Evolutionary conservation across 2,888 invertebrate genomes (phyloP), one percentile per base, ranked within the genome.

Genomic region (Imbricaverruca yamaguchii): DNA sequence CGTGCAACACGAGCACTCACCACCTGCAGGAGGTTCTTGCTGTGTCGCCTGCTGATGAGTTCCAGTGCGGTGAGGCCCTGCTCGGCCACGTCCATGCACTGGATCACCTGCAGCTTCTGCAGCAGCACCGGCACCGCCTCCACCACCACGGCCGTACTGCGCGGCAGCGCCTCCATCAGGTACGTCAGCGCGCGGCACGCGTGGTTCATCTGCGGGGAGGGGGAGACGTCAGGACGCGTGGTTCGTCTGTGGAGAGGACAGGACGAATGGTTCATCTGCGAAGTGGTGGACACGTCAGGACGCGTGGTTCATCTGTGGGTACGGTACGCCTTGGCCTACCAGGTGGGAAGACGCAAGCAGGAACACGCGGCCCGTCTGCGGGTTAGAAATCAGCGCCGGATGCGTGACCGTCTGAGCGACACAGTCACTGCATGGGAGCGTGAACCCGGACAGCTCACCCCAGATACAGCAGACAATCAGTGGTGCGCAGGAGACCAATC

Each of bases 51-150:
- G 0, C 98, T 98, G 80, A 99, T 90, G 93, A 98, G 98, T 87
- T 99, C 98, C 74, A 99, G 89, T 6, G 98, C 98, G 10, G 98
- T 97, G 83, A 99, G 90, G 84, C 97, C 95, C 89, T 99, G 98
- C 88, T 99, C 99, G 8, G 99, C 99, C 39, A 99, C 98, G 89
- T 99, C 99, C 96, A 99, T 98, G 87, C 98, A 99, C 85, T 98
- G 98, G 85, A 98, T 99, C 55, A 96, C 94, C 89, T 98, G 97
- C 82, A 98, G 90, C 89, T 97, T 99, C 88, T 98, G 97, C 81
- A 99, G 89, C 89, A 99, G 97, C 0, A 96, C 95, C 1, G 99
- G 98, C 82, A 99, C 96, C 4, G 98, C 98, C 86, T 98, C 95
- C 4, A 97, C 95, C 15, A 99, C 97, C 4, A 98, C 94, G 53